A percentile compares a stretch with the other conserved stretches of the same genome.
phyloP scores from a whole-genome alignment of 2,797 vertebrate species.

The Leptoclinus maculatus region DNA sequence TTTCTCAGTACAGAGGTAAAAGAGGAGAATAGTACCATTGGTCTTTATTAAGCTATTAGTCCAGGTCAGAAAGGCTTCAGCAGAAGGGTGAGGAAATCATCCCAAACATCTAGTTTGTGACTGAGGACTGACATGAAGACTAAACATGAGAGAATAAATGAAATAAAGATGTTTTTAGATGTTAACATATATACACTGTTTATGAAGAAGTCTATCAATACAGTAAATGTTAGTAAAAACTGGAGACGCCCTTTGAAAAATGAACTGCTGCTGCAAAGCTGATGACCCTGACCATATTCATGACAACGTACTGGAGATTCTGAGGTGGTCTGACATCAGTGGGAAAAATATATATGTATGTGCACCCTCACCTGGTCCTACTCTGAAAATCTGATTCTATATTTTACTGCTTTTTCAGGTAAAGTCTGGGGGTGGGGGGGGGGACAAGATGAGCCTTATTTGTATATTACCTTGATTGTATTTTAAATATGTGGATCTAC shows the following conservation, averaged over 20 bases:
- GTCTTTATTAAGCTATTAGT: background rate
- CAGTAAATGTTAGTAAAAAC: no score
- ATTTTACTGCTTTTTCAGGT: no score
- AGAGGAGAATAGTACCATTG: background rate
- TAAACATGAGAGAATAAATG: no score
- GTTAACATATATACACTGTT: no score
- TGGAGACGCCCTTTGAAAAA: no score
- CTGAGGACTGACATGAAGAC: no score
- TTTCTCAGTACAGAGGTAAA: constrained; percentile 63
- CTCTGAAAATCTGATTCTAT: background rate
- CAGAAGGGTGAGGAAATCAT: background rate
- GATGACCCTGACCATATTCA: background rate
- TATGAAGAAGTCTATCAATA: no score
- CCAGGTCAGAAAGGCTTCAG: background rate
- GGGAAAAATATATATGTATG: background rate
- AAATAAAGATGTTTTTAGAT: no score
- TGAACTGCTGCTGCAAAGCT: no score
- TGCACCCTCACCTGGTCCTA: background rate
- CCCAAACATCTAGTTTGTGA: no score
- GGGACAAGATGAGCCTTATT: background rate
- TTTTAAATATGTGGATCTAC: background rate
- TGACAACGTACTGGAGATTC: background rate
- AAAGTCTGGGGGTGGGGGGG: background rate
- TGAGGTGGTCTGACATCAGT: background rate
- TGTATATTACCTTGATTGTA: background rate